Evolutionary conservation across 2,888 invertebrate species (phyloP).

Genomic region (Microplitis manilae): DNA sequence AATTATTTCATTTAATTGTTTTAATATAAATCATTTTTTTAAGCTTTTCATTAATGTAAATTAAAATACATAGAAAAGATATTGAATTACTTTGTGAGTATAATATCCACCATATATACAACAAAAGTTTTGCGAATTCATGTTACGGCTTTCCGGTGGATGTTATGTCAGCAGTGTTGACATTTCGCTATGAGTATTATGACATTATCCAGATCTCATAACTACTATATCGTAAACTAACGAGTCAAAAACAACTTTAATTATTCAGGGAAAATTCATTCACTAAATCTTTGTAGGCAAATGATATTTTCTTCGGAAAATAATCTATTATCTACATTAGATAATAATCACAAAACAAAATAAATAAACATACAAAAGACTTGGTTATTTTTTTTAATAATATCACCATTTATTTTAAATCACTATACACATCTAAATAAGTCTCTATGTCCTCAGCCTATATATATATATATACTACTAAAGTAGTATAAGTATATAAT

Average conservation of each 20-base stretch:
- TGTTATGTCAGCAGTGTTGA: constrained; percentile 44
- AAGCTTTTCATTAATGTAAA: neutral
- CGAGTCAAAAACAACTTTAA: constrained; percentile 44
- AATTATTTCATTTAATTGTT: constrained; percentile 41
- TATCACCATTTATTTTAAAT: constrained; percentile 69
- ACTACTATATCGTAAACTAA: constrained; percentile 54
- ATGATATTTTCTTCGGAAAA: neutral
- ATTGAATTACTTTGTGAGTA: neutral
- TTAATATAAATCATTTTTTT: neutral
- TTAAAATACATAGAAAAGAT: neutral
- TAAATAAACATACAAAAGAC: neutral
- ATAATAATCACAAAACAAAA: constrained; percentile 2
- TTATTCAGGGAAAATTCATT: constrained; percentile 19
- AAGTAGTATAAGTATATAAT: constrained; percentile 36
- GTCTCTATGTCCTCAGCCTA: constrained; percentile 39
- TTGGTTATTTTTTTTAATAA: constrained; percentile 47
- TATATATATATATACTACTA: neutral
- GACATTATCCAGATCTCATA: constrained; percentile 62
- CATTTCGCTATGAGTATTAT: constrained; percentile 54
- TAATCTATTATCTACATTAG: no score
- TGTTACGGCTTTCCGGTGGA: constrained; percentile 44
- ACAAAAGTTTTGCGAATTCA: constrained; percentile 47
- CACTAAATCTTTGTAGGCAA: neutral
- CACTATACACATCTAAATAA: constrained; percentile 64
- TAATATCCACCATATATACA: neutral